Evolutionary conservation across 2,888 invertebrate genomes (phyloP), one percentile per base, ranked within the genome.

Genomic region (Flexamia atlantica): DNA sequence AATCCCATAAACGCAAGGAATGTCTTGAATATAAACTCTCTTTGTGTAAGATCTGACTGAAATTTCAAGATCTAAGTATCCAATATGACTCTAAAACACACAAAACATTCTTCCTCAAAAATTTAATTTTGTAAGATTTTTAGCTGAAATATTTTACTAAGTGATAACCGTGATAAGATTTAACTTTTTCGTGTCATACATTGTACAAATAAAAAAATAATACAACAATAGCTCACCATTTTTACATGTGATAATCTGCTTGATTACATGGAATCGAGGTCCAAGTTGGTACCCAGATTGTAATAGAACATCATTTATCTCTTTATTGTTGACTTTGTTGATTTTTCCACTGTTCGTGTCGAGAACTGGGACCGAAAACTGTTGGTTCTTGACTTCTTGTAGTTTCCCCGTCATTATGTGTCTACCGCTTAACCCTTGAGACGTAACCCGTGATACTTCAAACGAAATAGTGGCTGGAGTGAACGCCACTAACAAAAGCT

Each of bases 241-340:
- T 64, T 64, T 30, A 4, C 30, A 5, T 12, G 30, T 64, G 12
- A 30, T 64, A 12, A 64, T 28, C 30, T 64, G 64, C 14, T 28
- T 50, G 12, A 82, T 82, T 30, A 53, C 28, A 17, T 46, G 70
- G 30, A 70, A 82, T 23, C 28, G 30, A 64, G 50, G 30, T 17
- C 50, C 70, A 42, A 64, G 46, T 10, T 42, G 23, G n/a, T 42
- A 28, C 0, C 82, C 70, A 50, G 20, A 68, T n/a, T 82, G 30
- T 28, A 5, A 20, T 28, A 82, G 32, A 9, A 46, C 28, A 30
- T 72, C 30, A 10, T 82, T 70, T 40, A 82, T 40, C 20, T 82
- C 82, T 28, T 32, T 42, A 9, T 50, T 17, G 40, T 46, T 40
- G 25, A 83, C 17, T 30, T 68, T 64, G 14, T 36, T 50, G n/a